Evolutionary conservation across 2,797 vertebrate genomes (phyloP).

Genomic region (Leuciscus waleckii): DNA sequence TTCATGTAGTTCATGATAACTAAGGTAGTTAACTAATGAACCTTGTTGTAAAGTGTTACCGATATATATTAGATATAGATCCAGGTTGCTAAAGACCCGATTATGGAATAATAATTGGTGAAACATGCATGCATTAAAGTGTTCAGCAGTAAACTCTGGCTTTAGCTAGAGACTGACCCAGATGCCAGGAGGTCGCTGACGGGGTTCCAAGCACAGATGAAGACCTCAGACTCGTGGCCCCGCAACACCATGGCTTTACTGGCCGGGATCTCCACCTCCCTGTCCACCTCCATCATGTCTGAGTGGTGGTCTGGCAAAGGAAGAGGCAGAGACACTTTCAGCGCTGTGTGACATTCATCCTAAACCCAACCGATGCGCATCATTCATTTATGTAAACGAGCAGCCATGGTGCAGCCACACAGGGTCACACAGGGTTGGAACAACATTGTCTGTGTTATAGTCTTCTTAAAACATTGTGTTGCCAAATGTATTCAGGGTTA

Average conservation of each 20-base stretch:
- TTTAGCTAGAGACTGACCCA: slow-evolving; percentile 81
- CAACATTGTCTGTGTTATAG: too few relatives aligned
- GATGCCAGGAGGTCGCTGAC: slow-evolving; percentile 97
- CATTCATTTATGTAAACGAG: not conserved
- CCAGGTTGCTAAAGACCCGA: too few relatives aligned
- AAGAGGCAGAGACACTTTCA: not conserved
- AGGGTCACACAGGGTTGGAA: too few relatives aligned
- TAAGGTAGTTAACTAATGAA: too few relatives aligned
- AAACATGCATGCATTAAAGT: too few relatives aligned
- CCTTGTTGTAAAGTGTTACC: too few relatives aligned
- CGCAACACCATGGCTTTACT: slow-evolving; percentile 98
- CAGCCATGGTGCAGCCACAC: not conserved
- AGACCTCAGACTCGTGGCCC: slow-evolving; percentile 97
- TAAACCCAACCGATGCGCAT: not conserved
- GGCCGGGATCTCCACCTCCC: slow-evolving; percentile 95
- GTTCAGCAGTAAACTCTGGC: not conserved
- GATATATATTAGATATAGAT: too few relatives aligned
- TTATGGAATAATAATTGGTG: too few relatives aligned
- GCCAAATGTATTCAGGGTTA: too few relatives aligned
- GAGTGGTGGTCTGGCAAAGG: slow-evolving; percentile 88
- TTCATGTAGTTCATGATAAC: too few relatives aligned
- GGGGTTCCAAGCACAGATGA: slow-evolving; percentile 99
- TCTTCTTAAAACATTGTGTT: too few relatives aligned
- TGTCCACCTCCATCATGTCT: slow-evolving; percentile 98
- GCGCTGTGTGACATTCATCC: not conserved